A percentile compares a stretch with the other conserved stretches of the same genome.
Evolutionary conservation across 2,797 vertebrate genomes (phyloP).

Genomic region (Peromyscus eremicus): DNA sequence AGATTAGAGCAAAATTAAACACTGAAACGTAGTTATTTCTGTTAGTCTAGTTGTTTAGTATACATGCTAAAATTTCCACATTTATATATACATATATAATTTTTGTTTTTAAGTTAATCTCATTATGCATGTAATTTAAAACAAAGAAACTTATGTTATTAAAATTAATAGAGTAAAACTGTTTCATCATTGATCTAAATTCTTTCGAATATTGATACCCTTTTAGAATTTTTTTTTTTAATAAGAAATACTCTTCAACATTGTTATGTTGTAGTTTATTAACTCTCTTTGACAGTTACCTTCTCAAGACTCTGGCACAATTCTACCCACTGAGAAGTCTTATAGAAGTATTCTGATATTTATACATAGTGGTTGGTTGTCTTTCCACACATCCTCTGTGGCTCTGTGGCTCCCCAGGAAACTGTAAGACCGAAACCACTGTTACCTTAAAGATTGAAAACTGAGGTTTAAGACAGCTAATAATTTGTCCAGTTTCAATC

Average conservation of each 20-base stretch:
- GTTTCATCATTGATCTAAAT: constrained; percentile 44
- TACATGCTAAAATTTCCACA: not conserved
- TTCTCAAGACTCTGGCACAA: not conserved
- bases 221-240: not conserved
- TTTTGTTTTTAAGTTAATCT: not conserved
- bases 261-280: not conserved
- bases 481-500: not conserved
- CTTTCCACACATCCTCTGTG: not conserved
- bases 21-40: not conserved
- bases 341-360: not conserved
- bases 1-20: constrained; percentile 16
- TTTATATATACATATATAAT: not conserved
- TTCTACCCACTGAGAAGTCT: not conserved
- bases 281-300: not conserved
- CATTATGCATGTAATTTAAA: not conserved
- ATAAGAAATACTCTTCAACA: not conserved
- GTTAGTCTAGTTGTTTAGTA: not conserved
- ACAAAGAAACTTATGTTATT: not conserved
- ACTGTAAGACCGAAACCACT: not conserved
- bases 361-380: not conserved
- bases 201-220: not conserved
- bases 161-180: constrained; percentile 15
- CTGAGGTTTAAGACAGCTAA: not conserved
- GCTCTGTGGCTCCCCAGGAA: not conserved
- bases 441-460: constrained; percentile 5